Evolutionary conservation across 2,797 vertebrate genomes (phyloP).

Genomic region (Apogon hyalosoma): DNA sequence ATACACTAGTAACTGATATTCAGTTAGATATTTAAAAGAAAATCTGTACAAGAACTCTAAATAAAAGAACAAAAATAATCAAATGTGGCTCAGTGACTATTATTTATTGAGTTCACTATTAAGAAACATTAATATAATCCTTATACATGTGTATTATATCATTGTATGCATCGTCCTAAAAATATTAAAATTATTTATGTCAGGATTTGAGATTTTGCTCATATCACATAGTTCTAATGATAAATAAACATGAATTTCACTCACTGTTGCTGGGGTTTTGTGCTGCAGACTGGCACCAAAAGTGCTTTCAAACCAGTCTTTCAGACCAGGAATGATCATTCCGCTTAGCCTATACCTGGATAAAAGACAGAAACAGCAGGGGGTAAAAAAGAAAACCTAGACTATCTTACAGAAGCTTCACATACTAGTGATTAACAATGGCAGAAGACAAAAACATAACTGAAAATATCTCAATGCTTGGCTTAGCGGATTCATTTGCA

Average conservation of each 20-base stretch:
- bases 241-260: conserved; percentile 42
- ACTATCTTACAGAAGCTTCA: neutral
- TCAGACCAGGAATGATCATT: conserved; percentile 91
- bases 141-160: too few relatives aligned
- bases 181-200: too few relatives aligned
- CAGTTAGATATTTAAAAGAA: too few relatives aligned
- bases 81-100: too few relatives aligned
- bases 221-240: too few relatives aligned
- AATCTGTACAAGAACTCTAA: too few relatives aligned
- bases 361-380: conserved; percentile 6
- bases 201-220: too few relatives aligned
- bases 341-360: conserved; percentile 95
- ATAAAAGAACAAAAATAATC: too few relatives aligned
- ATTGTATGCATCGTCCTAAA: too few relatives aligned
- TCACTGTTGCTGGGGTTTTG: conserved; percentile 93
- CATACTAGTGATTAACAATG: conserved; percentile 22
- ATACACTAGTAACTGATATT: too few relatives aligned
- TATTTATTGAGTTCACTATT: too few relatives aligned
- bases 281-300: conserved; percentile 93
- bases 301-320: conserved; percentile 93
- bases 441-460: conserved; percentile 15
- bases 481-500: conserved; percentile 42
- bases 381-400: neutral
- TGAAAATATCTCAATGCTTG: conserved; percentile 30
- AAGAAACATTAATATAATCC: too few relatives aligned